A percentile compares a stretch with the other conserved stretches of the same genome.
These are phyloP conservation scores for Tenrec ecaudatus DNA, from an alignment of 2,113 vertebrate genomes.

Conservation along the genomic window DNA sequence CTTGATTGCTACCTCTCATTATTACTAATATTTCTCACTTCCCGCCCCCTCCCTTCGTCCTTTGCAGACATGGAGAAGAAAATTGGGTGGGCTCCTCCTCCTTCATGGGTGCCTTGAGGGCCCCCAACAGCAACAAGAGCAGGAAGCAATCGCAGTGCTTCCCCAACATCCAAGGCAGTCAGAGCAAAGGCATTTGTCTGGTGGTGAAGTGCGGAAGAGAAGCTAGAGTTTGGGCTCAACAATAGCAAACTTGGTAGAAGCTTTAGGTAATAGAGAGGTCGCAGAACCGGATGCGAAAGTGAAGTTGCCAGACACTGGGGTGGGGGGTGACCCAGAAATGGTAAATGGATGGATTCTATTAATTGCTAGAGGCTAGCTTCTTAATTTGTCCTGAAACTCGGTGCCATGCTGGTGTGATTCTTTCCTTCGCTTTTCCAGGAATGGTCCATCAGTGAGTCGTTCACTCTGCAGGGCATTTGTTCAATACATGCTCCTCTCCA, in stretches of 20 bases:
- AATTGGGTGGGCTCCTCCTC: neutral
- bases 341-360: neutral
- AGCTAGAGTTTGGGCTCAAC: neutral
- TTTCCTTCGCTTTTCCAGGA: slow-evolving; percentile 1
- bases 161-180: neutral
- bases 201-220: slow-evolving; percentile 6
- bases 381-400: neutral
- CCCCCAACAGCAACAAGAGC: too few relatives aligned
- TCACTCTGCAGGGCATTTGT: neutral
- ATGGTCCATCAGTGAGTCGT: neutral
- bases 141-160: slow-evolving; percentile 2
- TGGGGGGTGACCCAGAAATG: neutral
- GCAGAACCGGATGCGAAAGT: neutral
- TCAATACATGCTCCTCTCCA: neutral
- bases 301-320: neutral
- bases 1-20: neutral
- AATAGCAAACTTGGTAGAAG: neutral
- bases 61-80: neutral
- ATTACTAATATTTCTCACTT: slow-evolving; percentile 16
- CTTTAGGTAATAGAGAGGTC: neutral
- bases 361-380: neutral
- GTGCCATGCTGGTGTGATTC: neutral
- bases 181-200: slow-evolving; percentile 18
- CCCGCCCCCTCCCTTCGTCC: neutral
- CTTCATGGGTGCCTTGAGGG: neutral